phyloP scores from a whole-genome alignment of 2,888 invertebrate species.

The Tinea pellionella region DNA sequence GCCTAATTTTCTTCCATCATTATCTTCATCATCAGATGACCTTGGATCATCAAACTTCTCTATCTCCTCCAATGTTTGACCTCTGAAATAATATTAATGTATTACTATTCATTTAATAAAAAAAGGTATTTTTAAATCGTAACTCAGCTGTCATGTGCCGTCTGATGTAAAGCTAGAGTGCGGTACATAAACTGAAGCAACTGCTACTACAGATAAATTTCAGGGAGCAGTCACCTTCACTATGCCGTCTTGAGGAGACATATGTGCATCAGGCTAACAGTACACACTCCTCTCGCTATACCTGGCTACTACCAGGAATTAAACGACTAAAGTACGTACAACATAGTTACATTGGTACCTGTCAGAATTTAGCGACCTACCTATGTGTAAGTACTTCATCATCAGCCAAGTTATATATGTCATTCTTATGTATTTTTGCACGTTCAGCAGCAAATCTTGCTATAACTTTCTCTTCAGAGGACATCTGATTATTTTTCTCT shows the following conservation, averaged over 20 bases:
- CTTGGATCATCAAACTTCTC: constrained; percentile 91
- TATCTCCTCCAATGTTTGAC: constrained; percentile 89
- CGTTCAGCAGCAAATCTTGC: constrained; percentile 87
- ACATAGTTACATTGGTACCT: neutral
- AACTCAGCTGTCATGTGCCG: too few species aligned
- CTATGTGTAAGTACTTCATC: constrained; percentile 91
- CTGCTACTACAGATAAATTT: too few species aligned
- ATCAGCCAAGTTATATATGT: constrained; percentile 87
- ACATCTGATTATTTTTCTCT: constrained; percentile 76
- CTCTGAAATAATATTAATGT: constrained; percentile 62
- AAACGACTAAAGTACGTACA: too few species aligned
- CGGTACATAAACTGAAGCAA: too few species aligned
- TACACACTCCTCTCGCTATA: too few species aligned
- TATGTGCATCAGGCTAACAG: too few species aligned
- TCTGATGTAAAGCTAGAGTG: too few species aligned
- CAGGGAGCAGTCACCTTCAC: too few species aligned
- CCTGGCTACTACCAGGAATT: too few species aligned
- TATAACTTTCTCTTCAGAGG: constrained; percentile 82
- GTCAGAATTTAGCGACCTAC: constrained; percentile 25
- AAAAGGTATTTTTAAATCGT: too few species aligned
- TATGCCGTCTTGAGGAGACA: too few species aligned
- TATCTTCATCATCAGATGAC: constrained; percentile 82
- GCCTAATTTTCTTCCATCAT: constrained; percentile 60
- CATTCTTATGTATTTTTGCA: constrained; percentile 74
- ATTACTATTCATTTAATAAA: too few species aligned